These are phyloP conservation scores for Cromileptes altivelis DNA, from an alignment of 2,113 vertebrate species.

Conservation along the genomic window DNA sequence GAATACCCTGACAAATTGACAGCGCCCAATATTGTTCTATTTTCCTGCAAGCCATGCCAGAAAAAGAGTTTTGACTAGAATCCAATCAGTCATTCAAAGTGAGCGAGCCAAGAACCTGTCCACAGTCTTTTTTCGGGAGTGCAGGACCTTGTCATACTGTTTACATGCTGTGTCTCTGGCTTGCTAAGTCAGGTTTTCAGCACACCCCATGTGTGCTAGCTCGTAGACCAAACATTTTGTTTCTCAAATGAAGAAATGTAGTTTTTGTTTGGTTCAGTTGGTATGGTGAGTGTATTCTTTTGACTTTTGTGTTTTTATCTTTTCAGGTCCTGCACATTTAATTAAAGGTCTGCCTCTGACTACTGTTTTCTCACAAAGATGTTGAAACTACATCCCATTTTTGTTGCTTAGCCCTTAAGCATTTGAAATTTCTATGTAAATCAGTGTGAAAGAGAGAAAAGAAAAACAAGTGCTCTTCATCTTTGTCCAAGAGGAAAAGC, in stretches of 20 bases:
- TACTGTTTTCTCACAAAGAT: slow-evolving; percentile 2
- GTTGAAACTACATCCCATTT: background rate
- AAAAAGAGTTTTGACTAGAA: slow-evolving; percentile 66
- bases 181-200: slow-evolving; percentile 56
- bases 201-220: slow-evolving; percentile 26
- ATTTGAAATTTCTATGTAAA: background rate
- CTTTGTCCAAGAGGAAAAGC: slow-evolving; percentile 32
- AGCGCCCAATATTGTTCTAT: slow-evolving; percentile 70
- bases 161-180: slow-evolving; percentile 68
- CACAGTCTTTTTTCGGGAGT: slow-evolving; percentile 64
- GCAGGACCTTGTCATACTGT: slow-evolving; percentile 73
- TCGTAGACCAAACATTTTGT: slow-evolving; percentile 54
- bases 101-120: slow-evolving; percentile 77
- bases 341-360: background rate
- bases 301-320: background rate
- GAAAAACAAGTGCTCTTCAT: background rate
- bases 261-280: slow-evolving; percentile 12
- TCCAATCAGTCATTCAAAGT: slow-evolving; percentile 77
- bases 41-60: slow-evolving; percentile 61
- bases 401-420: background rate
- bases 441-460: slow-evolving; percentile 3
- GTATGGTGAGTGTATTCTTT: slow-evolving; percentile 10
- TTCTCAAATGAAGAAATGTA: slow-evolving; percentile 28
- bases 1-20: slow-evolving; percentile 69
- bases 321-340: background rate